Evolutionary conservation across 2,888 invertebrate species (phyloP).

Genomic region (Morpho deidamia): DNA sequence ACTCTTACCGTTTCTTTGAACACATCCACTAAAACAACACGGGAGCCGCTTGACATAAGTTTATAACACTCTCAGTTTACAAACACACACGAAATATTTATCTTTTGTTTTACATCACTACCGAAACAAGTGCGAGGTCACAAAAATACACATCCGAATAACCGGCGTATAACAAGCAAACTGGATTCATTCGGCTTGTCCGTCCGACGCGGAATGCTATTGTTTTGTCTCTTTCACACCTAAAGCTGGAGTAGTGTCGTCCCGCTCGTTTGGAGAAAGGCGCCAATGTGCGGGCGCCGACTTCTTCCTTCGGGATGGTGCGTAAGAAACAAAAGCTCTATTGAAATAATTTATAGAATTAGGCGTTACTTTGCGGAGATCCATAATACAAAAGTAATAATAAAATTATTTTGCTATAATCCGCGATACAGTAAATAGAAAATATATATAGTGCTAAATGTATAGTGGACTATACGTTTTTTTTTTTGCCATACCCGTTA

Average conservation of each 20-base stretch:
- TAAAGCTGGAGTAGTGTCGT: slow-evolving; percentile 27
- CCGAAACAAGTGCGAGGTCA: slow-evolving; percentile 36
- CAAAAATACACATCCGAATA: slow-evolving; percentile 47
- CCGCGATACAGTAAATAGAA: too few species aligned
- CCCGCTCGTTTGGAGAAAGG: slow-evolving; percentile 63
- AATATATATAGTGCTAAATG: too few species aligned
- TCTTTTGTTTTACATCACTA: slow-evolving; percentile 68
- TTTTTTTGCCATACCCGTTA: too few species aligned
- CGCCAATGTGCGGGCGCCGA: slow-evolving; percentile 73
- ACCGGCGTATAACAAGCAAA: slow-evolving; percentile 64
- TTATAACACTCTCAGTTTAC: slow-evolving; percentile 39
- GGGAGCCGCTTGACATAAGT: slow-evolving; percentile 40
- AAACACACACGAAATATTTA: slow-evolving; percentile 40
- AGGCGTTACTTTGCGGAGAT: too few species aligned
- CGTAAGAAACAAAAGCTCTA: slow-evolving; percentile 68
- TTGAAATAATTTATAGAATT: too few species aligned
- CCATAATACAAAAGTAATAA: too few species aligned
- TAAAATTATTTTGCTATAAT: too few species aligned
- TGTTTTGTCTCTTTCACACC: slow-evolving; percentile 50
- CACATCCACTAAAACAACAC: slow-evolving; percentile 28
- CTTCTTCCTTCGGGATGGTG: slow-evolving; percentile 65
- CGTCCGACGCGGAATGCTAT: slow-evolving; percentile 65
- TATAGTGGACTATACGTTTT: too few species aligned
- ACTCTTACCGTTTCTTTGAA: slow-evolving; percentile 59
- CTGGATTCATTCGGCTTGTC: slow-evolving; percentile 60